phyloP scores from a whole-genome alignment of 1,140 invertebrate species.

The Teleopsis dalmanni region DNA sequence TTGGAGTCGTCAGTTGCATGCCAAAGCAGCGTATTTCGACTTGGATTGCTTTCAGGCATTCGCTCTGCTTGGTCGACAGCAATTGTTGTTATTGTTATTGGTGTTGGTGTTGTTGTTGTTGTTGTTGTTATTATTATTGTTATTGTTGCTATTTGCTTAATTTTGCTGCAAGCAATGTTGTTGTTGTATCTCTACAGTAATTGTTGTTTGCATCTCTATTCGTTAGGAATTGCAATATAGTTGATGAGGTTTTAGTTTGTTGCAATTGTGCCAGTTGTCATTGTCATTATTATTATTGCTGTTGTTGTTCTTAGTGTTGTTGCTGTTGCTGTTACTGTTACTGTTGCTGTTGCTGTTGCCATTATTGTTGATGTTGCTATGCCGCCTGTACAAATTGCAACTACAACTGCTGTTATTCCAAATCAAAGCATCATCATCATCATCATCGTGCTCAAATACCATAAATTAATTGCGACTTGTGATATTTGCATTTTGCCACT shows the following conservation, averaged over 20 bases:
- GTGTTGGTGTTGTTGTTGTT: neutral
- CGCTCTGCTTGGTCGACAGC: no score
- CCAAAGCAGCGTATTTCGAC: no score
- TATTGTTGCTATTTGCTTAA: neutral
- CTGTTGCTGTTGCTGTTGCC: neutral
- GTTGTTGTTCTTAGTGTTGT: neutral
- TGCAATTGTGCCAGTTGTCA: neutral
- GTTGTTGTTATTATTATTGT: neutral
- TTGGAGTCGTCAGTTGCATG: no score
- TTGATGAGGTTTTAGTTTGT: neutral
- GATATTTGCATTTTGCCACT: no score
- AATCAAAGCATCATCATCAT: no score
- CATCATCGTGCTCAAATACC: no score
- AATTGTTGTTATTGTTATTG: no score
- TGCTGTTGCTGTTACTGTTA: neutral
- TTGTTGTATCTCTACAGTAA: neutral
- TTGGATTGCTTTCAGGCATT: no score
- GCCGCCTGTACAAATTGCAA: neutral
- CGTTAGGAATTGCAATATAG: no score
- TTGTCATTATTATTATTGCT: neutral
- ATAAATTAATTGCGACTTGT: no score
- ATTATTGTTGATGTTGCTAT: slow-evolving; percentile 2
- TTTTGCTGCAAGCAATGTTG: neutral
- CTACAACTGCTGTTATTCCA: neutral
- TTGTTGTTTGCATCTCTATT: neutral